Base-by-base conservation (phyloP, 2,797 vertebrate species). In the Caiman crocodilus region DNA sequence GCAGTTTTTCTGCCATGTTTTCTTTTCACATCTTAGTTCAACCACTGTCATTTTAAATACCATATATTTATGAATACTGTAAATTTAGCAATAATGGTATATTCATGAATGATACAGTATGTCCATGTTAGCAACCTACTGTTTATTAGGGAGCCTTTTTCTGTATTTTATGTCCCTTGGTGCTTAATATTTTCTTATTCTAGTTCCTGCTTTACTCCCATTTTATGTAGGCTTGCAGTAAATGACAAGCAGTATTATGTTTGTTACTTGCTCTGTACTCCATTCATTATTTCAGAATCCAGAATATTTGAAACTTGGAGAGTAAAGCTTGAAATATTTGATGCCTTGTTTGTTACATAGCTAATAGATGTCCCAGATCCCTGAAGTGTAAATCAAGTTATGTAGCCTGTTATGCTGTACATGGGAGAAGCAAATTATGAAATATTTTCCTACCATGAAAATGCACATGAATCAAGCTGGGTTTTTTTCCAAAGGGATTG, bases 371-470 rank as follows among this genome's bases (percentile, higher is more conserved):
- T 90, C 75, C 75, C 35, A 57, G 65, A 82, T 90, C 76, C 64
- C 84, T 67, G 28, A 94, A 92, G 90, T 91, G 74, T 95, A 92
- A 96, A 96, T 97, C 90, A 91, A 82, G 86, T 89, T 57, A 60
- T 85, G 79, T 81, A 76, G 89, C 55, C 64, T 91, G 32, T 95
- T 96, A 85, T 0, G 0, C 28, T 90, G 85, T 91, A 65, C 17
- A 8, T 59, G 32, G 76, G 63, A 90, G 80, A 95, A 90, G 79
- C 74, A 93, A 92, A 90, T 87, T 59, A 93, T 74, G 78, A 89
- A 92, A 64, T 91, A 84, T 73, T 95, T 95, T 92, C 82, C 74
- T 87, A 17, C 59, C 59, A 28, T 93, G 89, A 89, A 95, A 92
- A 73, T 10, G 55, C 69, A 7, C 13, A 78, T 91, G 89, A 85